Evolutionary conservation across 2,113 vertebrate species (phyloP).

Genomic region (Laterallus jamaicensis): DNA sequence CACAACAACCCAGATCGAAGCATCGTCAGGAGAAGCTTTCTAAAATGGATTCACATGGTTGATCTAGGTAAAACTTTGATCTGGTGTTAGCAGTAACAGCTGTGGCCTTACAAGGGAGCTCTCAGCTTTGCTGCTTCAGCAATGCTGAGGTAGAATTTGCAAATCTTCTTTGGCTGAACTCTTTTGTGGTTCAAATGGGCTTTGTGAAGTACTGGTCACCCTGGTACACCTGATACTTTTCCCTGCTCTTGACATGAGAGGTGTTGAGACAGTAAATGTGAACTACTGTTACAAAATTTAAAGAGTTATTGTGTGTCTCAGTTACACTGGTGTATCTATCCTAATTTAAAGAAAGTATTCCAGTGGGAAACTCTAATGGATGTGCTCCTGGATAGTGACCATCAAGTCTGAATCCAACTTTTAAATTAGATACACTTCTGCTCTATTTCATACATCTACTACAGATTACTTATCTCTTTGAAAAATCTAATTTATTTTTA

Average conservation of each 20-base stretch:
- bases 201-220: neutral
- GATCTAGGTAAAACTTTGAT: neutral
- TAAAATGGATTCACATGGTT: neutral
- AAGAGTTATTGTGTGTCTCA: neutral
- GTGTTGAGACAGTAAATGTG: neutral
- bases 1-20: neutral
- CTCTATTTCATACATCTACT: constrained; percentile 25
- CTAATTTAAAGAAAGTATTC: neutral
- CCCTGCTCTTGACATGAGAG: neutral
- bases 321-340: neutral
- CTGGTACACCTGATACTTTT: neutral
- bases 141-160: neutral
- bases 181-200: neutral
- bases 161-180: neutral
- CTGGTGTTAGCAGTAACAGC: neutral
- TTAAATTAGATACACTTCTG: constrained; percentile 13
- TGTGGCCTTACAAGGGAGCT: neutral
- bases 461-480: neutral
- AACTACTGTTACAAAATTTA: neutral
- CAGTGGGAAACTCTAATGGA: neutral
- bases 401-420: constrained; percentile 10
- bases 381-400: neutral
- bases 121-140: neutral
- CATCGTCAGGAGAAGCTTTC: neutral
- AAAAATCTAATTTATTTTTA: constrained; percentile 42